phyloP scores from a whole-genome alignment of 2,113 vertebrate species.

The Cettia cetti region DNA sequence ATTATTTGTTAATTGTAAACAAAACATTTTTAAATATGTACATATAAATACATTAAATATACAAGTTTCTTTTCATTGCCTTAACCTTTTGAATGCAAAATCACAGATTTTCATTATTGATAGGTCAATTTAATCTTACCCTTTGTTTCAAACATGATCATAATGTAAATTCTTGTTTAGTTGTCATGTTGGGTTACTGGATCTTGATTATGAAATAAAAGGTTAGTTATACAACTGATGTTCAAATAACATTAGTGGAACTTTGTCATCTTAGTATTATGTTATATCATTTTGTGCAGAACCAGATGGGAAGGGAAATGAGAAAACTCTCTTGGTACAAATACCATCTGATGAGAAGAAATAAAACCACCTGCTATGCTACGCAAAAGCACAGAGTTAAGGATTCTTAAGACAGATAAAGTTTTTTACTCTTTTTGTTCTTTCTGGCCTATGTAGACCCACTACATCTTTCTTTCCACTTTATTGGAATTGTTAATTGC shows the following conservation, averaged over 20 bases:
- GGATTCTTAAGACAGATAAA: neutral
- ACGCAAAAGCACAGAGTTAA: neutral
- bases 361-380: conserved; percentile 35
- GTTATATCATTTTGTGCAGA: neutral
- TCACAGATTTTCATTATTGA: neutral
- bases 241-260: neutral
- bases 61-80: neutral
- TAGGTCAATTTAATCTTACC: neutral
- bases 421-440: neutral
- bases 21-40: neutral
- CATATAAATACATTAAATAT: neutral
- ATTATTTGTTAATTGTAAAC: neutral
- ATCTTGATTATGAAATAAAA: neutral
- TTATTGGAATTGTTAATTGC: conserved; percentile 1
- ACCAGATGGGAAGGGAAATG: conserved; percentile 26
- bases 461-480: neutral
- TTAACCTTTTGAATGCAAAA: neutral
- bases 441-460: neutral
- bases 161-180: neutral
- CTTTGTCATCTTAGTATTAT: conserved; percentile 1
- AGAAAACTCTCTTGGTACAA: conserved; percentile 34
- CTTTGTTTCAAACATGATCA: neutral
- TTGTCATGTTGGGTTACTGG: neutral
- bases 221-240: neutral
- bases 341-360: conserved; percentile 37